Evolutionary conservation across 2,113 vertebrate species (phyloP).

Genomic region (Merops nubicus): DNA sequence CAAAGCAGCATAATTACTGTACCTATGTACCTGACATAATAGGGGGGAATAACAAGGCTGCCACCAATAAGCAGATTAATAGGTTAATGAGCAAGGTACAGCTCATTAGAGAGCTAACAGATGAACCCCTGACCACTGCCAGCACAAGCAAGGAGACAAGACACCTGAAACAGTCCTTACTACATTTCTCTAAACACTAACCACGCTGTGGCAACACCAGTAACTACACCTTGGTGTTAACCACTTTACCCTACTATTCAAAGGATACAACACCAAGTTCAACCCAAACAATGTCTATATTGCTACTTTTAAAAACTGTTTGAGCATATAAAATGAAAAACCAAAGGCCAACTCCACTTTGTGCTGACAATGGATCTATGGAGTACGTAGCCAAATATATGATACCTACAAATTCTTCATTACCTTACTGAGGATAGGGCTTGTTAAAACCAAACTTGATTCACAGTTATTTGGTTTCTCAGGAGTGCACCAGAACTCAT

Average conservation of each 20-base stretch:
- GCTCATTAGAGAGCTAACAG: neutral
- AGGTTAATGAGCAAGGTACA: neutral
- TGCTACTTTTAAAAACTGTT: neutral
- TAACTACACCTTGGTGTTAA: neutral
- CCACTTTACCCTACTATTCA: neutral
- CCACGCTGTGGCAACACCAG: accelerated
- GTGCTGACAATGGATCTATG: neutral
- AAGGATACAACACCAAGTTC: neutral
- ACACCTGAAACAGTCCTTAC: neutral
- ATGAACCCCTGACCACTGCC: neutral
- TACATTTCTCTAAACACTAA: neutral
- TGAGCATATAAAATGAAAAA: neutral
- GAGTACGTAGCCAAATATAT: neutral
- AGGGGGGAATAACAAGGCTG: neutral
- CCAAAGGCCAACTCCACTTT: neutral
- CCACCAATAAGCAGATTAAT: neutral
- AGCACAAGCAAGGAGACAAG: neutral
- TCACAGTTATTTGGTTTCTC: neutral
- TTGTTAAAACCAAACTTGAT: neutral
- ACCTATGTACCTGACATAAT: neutral
- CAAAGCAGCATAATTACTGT: neutral
- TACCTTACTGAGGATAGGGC: neutral
- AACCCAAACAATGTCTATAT: neutral
- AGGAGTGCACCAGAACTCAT: neutral
- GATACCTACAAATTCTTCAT: neutral